phyloP scores from a whole-genome alignment of 2,797 vertebrate genomes.

The Falco berigora region DNA sequence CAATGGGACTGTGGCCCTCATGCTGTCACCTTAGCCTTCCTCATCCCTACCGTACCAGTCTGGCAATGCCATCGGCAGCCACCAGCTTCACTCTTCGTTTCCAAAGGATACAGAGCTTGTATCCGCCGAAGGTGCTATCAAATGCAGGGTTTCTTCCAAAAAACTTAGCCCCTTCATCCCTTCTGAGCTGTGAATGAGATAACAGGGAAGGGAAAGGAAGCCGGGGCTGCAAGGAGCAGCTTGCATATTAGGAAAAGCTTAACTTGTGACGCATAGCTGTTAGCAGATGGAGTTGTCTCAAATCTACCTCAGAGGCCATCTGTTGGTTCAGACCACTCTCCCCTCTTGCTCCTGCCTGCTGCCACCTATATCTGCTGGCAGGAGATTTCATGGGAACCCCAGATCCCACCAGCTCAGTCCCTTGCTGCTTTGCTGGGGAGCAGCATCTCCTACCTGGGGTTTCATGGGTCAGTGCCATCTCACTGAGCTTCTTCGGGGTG shows the following conservation, averaged over 20 bases:
- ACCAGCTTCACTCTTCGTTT: conserved; percentile 27
- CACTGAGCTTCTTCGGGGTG: background rate
- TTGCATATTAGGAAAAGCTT: background rate
- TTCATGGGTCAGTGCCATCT: background rate
- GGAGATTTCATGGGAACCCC: background rate
- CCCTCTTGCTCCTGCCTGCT: background rate
- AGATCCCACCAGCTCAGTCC: background rate
- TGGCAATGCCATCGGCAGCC: background rate
- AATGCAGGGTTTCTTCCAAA: conserved; percentile 36
- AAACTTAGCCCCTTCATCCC: background rate
- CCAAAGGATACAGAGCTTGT: conserved; percentile 22
- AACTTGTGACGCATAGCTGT: background rate
- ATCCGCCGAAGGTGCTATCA: conserved; percentile 47
- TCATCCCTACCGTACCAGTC: background rate
- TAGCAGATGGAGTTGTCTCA: conserved; percentile 49
- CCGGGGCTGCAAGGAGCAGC: background rate
- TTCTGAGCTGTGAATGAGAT: conserved; percentile 37
- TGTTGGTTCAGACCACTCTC: conserved; percentile 39
- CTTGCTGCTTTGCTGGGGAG: background rate
- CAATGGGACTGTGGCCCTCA: background rate
- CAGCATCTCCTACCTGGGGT: background rate
- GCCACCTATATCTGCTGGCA: background rate
- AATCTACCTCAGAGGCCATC: conserved; percentile 70
- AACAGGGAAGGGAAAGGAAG: conserved; percentile 23
- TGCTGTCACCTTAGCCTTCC: background rate